Evolutionary conservation across 1,140 invertebrate species (phyloP), one percentile per base, ranked within the genome.

Genomic region (Lepidostoma basale): DNA sequence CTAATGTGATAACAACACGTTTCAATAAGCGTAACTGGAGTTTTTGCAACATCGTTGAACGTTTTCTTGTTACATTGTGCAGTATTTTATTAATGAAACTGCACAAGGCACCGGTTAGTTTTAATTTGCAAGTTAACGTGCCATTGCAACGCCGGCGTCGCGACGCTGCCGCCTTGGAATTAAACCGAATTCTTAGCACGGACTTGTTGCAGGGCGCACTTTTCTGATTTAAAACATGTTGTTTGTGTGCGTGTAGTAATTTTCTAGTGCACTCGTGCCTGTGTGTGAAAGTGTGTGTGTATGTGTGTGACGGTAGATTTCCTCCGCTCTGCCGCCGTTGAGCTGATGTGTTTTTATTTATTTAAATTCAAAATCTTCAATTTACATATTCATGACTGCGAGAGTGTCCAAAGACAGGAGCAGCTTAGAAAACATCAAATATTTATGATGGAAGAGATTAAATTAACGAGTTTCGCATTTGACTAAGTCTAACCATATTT

Each of bases 281-380:
- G 52, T 65, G 33, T 54, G 52, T 65, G 33, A 39, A 16, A 28
- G 39, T 12, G 39, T 9, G 6, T 12, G 16, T 3, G 6, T 22
- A 4, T 6, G 33, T 49, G 16, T 28, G n/a, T 3, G 22, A n/a
- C 40, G 39, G 42, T 66, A 1, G 28, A 28, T 20, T 36, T 62
- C 28, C 44, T 28, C 16, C 30, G 22, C 45, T 67, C 22, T 52
- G 18, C 47, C 28, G 54, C 26, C 16, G 10, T 23, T 40, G 23
- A 14, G 54, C 22, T 26, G 39, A 59, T 62, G 47, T 68, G 49
- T 59, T 65, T 72, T 68, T 72, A 72, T 69, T 72, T 72, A 72
- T 72, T 72, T 67, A 72, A 72, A 72, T 72, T 68, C 59, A 26
- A 68, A 72, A 72, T 72, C 69, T 67, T 25, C 67, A 66, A 72